Percentiles rank a stretch among this genome's conserved stretches.
These are phyloP conservation scores for Asbolus verrucosus DNA, from an alignment of 1,140 invertebrate genomes.

Conservation along the genomic window DNA sequence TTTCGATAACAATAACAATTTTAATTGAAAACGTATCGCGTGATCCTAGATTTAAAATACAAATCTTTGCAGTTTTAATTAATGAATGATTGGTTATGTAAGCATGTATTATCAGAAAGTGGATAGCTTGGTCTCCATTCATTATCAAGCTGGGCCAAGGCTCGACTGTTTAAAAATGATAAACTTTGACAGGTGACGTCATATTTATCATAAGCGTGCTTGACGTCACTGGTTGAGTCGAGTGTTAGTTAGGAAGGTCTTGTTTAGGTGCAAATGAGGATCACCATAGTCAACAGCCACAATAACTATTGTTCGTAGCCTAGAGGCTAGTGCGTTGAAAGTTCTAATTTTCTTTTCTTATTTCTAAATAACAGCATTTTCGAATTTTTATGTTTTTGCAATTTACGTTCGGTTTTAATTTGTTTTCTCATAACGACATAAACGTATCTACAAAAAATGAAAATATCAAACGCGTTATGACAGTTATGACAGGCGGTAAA, in stretches of 20 bases:
- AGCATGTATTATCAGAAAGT: not conserved
- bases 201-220: conserved; percentile 19
- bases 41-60: not conserved
- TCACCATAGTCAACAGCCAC: conserved; percentile 27
- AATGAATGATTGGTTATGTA: conserved; percentile 19
- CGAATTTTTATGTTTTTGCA: too few relatives aligned
- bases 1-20: conserved; percentile 2
- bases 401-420: not conserved
- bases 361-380: conserved; percentile 22
- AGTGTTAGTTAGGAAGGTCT: not conserved
- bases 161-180: conserved; percentile 13
- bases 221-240: not conserved
- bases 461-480: conserved; percentile 13
- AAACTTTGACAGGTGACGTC: conserved; percentile 42
- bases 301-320: conserved; percentile 43
- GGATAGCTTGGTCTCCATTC: conserved; percentile 18
- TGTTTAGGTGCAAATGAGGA: conserved; percentile 24
- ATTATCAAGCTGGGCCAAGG: conserved; percentile 31
- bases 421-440: not conserved
- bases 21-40: not conserved
- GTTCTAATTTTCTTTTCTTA: conserved; percentile 29
- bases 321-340: conserved; percentile 20
- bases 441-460: conserved; percentile 5
- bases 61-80: conserved; percentile 7
- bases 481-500: conserved; percentile 14